Percentiles rank a stretch among this genome's conserved stretches.
These are phyloP conservation scores for Pseudoips prasinana DNA, from an alignment of 2,888 invertebrate species.

Conservation along the genomic window DNA sequence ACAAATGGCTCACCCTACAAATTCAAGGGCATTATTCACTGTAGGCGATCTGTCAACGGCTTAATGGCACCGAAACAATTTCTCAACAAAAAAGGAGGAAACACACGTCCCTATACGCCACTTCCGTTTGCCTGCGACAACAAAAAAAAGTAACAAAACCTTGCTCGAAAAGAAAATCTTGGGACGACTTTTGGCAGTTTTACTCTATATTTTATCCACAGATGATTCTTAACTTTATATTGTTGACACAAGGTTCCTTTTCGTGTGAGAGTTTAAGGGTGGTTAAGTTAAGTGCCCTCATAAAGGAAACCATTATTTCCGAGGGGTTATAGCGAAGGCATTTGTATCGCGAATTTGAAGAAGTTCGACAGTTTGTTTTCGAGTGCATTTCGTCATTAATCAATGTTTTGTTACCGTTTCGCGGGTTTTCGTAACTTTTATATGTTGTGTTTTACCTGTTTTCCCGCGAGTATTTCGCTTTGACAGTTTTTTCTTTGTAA, in stretches of 20 bases:
- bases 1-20: conserved; percentile 61
- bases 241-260: conserved; percentile 10
- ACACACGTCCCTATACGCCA: conserved; percentile 72
- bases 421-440: conserved; percentile 50
- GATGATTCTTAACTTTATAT: conserved; percentile 20
- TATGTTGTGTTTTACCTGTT: conserved; percentile 75
- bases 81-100: conserved; percentile 78
- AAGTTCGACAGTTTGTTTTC: conserved; percentile 82
- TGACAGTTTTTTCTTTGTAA: conserved; percentile 70
- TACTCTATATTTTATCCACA: conserved; percentile 41
- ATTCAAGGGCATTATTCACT: conserved; percentile 71
- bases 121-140: conserved; percentile 70
- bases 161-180: conserved; percentile 56
- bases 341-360: conserved; percentile 81
- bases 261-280: conserved; percentile 20
- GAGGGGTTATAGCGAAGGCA: conserved; percentile 74
- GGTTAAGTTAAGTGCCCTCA: conserved; percentile 41
- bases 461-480: conserved; percentile 54
- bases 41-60: conserved; percentile 77
- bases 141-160: conserved; percentile 72
- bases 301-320: conserved; percentile 80
- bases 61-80: conserved; percentile 81
- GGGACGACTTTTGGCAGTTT: conserved; percentile 49
- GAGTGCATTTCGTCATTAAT: conserved; percentile 82
- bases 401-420: conserved; percentile 74